Percentiles rank a stretch among this genome's conserved stretches.
phyloP scores from a whole-genome alignment of 2,797 vertebrate genomes.

The Tragopan temminckii region DNA sequence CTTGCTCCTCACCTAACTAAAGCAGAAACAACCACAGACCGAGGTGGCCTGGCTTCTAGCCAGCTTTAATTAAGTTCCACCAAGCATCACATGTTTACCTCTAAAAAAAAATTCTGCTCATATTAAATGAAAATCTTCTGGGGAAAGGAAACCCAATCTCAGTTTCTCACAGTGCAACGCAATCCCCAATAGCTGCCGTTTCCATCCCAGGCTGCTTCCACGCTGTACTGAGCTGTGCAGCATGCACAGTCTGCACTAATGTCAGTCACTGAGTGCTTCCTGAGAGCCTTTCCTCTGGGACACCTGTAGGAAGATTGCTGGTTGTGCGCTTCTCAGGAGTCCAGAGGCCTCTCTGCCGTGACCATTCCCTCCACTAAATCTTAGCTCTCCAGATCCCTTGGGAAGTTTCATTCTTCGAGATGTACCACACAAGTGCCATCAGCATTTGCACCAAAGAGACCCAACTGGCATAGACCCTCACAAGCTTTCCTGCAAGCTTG shows the following conservation, averaged over 20 bases:
- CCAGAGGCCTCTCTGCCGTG: neutral
- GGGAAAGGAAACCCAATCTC: neutral
- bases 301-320: neutral
- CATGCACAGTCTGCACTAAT: neutral
- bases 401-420: neutral
- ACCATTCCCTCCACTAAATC: neutral
- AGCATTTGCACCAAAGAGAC: neutral
- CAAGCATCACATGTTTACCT: constrained; percentile 4
- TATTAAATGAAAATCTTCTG: constrained; percentile 12
- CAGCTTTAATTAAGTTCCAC: constrained; percentile 43
- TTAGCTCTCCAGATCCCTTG: neutral
- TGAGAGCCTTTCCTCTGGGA: neutral
- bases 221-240: neutral
- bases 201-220: neutral
- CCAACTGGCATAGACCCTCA: neutral
- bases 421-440: neutral
- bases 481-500: neutral
- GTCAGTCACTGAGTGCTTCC: neutral
- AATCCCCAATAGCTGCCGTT: neutral
- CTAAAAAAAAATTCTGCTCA: neutral
- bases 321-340: neutral
- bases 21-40: constrained; percentile 10
- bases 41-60: neutral
- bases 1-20: neutral
- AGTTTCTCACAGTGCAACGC: neutral